Base-by-base conservation (phyloP, 2,113 vertebrate genomes). In the Scopus umbretta region DNA sequence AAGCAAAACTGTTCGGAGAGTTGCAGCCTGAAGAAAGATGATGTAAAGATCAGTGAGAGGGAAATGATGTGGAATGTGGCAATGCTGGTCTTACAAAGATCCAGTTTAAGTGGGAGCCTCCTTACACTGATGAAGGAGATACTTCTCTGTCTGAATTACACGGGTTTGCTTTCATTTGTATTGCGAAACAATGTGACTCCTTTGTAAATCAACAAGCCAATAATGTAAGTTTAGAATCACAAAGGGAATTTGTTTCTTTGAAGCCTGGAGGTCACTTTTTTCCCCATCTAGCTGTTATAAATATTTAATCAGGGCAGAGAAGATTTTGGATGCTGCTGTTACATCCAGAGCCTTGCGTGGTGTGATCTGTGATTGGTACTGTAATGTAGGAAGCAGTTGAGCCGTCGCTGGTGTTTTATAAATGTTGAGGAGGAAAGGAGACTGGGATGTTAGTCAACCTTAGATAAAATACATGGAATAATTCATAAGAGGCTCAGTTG, bases 61-160 rank as follows among this genome's bases (percentile, higher is more conserved):
- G 78, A 92, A 84, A 47, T 32, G 30, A 52, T 89, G 80, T 89
- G 97, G 94, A 95, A 96, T 94, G 94, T 91, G 73, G 88, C 56
- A 26, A 1, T 75, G 95, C 96, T 95, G 84, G 86, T 94, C 80
- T 61, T 75, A 2, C 65, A 56, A 7, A 80, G 73, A 40, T 49
- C 7, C 32, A 19, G 47, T 42, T 36, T 7, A 68, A 91, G 19
- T 0, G 4, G 26, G 13, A 78, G 76, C 66, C 10, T 78, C 29
- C 32, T 53, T 56, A 3, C 1, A 0, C 42, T 80, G 45, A 55
- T 86, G 18, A 45, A 68, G 86, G 80, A 94, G 91, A 55, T 29
- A 2, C 8, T 82, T 80, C 17, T 66, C 1, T 50, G 13, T 65
- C 49, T 84, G 30, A 85, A 82, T 93, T 90, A 38, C 1, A 32